These are phyloP conservation scores for Propithecus perrieri DNA, from an alignment of 2,797 vertebrate species.

Conservation along the genomic window DNA sequence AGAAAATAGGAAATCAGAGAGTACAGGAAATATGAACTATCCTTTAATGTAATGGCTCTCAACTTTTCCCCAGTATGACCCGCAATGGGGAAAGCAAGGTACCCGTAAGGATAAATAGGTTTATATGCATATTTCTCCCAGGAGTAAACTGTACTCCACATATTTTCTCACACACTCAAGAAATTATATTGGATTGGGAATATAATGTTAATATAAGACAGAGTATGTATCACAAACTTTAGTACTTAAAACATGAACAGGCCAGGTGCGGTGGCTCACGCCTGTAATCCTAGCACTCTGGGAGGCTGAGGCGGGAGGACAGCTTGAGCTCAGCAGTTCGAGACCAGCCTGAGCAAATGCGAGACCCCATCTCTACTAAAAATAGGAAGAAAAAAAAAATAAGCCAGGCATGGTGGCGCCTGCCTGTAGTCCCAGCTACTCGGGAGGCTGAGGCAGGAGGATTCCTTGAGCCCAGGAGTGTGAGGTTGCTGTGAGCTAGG, in stretches of 20 bases:
- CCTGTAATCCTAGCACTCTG: too few species aligned
- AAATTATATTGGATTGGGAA: neutral
- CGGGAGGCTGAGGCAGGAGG: too few species aligned
- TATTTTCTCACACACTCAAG: neutral
- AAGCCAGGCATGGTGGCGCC: neutral
- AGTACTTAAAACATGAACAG: conserved; percentile 8
- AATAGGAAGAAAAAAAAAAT: neutral
- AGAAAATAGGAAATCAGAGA: conserved; percentile 23
- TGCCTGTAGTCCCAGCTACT: neutral
- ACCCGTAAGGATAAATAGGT: neutral
- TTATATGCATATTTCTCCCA: neutral
- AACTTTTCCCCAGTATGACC: neutral
- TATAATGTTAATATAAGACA: neutral
- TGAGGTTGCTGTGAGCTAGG: neutral
- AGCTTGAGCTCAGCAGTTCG: neutral
- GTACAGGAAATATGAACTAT: conserved; percentile 31
- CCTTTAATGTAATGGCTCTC: conserved; percentile 5
- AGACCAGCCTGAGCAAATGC: too few species aligned
- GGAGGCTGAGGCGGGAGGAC: too few species aligned
- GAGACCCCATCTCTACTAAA: too few species aligned
- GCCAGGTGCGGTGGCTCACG: too few species aligned
- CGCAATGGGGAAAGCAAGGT: neutral
- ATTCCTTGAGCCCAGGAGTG: neutral
- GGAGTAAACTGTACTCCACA: neutral
- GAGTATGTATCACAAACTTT: neutral